phyloP scores from a whole-genome alignment of 2,888 invertebrate species.

The Sericinus montela region DNA sequence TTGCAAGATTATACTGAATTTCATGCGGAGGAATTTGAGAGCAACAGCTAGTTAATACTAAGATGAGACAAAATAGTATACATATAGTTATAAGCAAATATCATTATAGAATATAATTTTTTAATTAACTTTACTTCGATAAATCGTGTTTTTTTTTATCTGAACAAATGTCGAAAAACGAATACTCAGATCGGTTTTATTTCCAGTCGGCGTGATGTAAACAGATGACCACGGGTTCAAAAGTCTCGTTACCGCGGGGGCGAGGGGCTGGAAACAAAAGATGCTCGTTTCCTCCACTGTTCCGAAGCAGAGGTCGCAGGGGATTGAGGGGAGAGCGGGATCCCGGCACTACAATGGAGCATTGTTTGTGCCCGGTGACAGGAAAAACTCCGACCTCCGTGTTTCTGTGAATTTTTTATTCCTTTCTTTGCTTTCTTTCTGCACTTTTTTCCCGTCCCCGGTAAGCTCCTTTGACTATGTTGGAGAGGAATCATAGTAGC shows the following conservation, averaged over 20 bases:
- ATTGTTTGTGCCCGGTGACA: slow-evolving; percentile 79
- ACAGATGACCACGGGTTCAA: slow-evolving; percentile 74
- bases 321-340: slow-evolving; percentile 24
- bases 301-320: slow-evolving; percentile 41
- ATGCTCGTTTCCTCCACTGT: slow-evolving; percentile 73
- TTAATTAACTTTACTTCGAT: too few relatives aligned
- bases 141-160: background rate
- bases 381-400: slow-evolving; percentile 79
- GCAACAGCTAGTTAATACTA: too few relatives aligned
- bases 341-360: slow-evolving; percentile 59
- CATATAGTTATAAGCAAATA: too few relatives aligned
- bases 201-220: slow-evolving; percentile 62
- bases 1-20: too few relatives aligned
- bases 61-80: too few relatives aligned
- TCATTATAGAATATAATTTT: too few relatives aligned
- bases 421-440: slow-evolving; percentile 51
- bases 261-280: slow-evolving; percentile 69
- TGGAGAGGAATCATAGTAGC: slow-evolving; percentile 66
- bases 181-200: slow-evolving; percentile 56
- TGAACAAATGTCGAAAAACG: slow-evolving; percentile 30
- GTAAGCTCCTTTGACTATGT: slow-evolving; percentile 65
- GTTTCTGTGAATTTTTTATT: slow-evolving; percentile 78
- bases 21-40: too few relatives aligned
- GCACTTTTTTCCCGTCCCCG: slow-evolving; percentile 42
- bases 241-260: slow-evolving; percentile 61